These are phyloP conservation scores for Patiria miniata DNA, from an alignment of 35 echinoderm and acorn worm species.

Conservation along the genomic window DNA sequence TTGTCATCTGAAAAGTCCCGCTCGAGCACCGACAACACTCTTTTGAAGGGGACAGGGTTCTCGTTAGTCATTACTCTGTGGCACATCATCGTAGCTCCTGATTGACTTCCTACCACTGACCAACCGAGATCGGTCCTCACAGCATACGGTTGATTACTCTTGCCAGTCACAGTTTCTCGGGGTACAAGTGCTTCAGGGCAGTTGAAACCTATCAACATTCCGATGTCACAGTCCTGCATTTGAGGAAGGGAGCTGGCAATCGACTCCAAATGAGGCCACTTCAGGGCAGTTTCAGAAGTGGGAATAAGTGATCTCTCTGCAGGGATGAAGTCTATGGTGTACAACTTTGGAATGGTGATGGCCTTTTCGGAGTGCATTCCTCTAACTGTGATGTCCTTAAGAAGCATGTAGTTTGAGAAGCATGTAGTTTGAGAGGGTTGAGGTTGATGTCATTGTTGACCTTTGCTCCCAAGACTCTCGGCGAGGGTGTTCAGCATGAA, in stretches of 20 bases:
- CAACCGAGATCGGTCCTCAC: conserved; percentile 46
- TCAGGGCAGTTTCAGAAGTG: conserved; percentile 40
- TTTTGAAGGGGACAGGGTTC: too few relatives aligned
- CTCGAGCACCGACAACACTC: too few relatives aligned
- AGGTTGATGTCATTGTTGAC: conserved; percentile 44
- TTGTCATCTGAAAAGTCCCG: too few relatives aligned
- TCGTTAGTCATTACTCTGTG: too few relatives aligned
- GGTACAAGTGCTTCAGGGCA: conserved; percentile 59
- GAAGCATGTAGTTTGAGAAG: conserved; percentile 5
- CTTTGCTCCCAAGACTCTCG: conserved; percentile 12
- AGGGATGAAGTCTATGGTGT: conserved; percentile 47
- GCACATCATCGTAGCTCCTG: too few relatives aligned
- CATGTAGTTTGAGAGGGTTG: conserved; percentile 1
- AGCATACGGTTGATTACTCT: conserved; percentile 47
- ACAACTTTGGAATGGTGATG: conserved; percentile 18
- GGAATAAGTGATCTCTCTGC: conserved; percentile 49
- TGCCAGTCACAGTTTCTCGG: conserved; percentile 21
- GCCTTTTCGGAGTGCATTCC: neutral
- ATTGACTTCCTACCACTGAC: conserved; percentile 53
- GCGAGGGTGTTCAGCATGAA: conserved; percentile 35
- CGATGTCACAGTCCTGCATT: conserved; percentile 61
- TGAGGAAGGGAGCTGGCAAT: conserved; percentile 24
- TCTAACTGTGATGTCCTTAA: conserved; percentile 38
- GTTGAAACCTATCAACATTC: conserved; percentile 67
- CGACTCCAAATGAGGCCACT: conserved; percentile 27